These are phyloP conservation scores for Anoplolepis gracilipes DNA, from an alignment of 1,140 invertebrate genomes.

Conservation along the genomic window DNA sequence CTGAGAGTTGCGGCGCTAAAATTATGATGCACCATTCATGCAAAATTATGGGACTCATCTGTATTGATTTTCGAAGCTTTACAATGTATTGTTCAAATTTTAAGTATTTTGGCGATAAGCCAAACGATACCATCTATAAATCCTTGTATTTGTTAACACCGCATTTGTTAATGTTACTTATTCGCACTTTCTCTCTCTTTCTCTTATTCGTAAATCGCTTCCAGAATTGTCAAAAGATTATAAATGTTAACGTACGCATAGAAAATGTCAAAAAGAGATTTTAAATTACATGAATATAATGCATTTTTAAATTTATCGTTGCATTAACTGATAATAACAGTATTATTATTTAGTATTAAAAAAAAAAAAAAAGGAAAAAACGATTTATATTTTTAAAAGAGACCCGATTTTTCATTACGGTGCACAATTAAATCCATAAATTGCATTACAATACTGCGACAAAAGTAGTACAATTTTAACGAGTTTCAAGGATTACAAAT, in stretches of 20 bases:
- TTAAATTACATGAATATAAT: not conserved
- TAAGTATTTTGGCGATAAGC: slow-evolving; percentile 50
- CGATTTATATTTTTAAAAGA: slow-evolving; percentile 22
- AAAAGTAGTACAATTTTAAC: slow-evolving; percentile 30
- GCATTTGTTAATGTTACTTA: slow-evolving; percentile 45
- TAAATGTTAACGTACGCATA: not conserved
- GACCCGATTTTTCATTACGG: slow-evolving; percentile 24
- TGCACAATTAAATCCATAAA: slow-evolving; percentile 49
- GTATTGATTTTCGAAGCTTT: slow-evolving; percentile 54
- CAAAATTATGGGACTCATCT: slow-evolving; percentile 49
- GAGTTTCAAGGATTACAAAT: slow-evolving; percentile 15
- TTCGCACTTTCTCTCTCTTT: not conserved
- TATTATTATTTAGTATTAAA: slow-evolving; percentile 14
- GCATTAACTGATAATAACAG: slow-evolving; percentile 3
- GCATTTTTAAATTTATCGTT: slow-evolving; percentile 6
- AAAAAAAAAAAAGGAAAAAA: not conserved
- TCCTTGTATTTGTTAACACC: slow-evolving; percentile 41
- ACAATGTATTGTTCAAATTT: slow-evolving; percentile 54
- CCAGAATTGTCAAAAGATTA: slow-evolving; percentile 12
- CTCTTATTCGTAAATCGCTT: not conserved
- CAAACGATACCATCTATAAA: slow-evolving; percentile 41
- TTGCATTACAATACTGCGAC: slow-evolving; percentile 18
- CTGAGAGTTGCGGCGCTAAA: slow-evolving; percentile 14
- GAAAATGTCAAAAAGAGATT: not conserved
- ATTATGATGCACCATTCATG: slow-evolving; percentile 37